Evolutionary conservation across 1,140 invertebrate genomes (phyloP), one percentile per base, ranked within the genome.

Genomic region (Hirudo medicinalis): DNA sequence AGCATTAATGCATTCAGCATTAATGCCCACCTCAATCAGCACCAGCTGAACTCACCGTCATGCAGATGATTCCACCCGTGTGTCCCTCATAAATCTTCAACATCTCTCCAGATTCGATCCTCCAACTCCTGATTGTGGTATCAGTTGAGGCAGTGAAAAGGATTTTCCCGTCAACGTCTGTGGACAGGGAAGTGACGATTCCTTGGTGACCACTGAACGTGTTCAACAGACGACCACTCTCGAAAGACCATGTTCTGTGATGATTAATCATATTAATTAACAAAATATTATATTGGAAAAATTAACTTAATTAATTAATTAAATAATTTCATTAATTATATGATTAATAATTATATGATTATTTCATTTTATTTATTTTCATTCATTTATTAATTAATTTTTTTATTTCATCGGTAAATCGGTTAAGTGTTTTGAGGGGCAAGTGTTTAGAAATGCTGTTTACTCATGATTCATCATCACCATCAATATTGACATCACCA

Each of bases 81-180:
- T 86, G 85, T 11, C 84, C 85, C 43, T 79, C 79, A 71, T 86
- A 83, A 15, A 80, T 69, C 73, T 82, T 80, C 13, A 82, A 70
- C 25, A 75, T 72, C 66, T 79, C 80, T 9, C 84, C 85, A 11
- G 78, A 82, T n/a, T 77, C 73, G 11, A 85, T 78, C 71, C 83
- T 80, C 85, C 85, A 86, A 57, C 81, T 81, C n/a, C 80, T 78
- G 53, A 86, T 79, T 0, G 80, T 80, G 69, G 78, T 76, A 74
- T 86, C 85, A 8, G 80, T 80, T 72, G 82, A 80, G 71, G 82
- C 83, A 8, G 85, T 85, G 74, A 83, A 85, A 5, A 86, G 75
- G 17, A 81, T 76, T 70, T 80, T 75, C 2, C 80, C 83, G 5
- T 75, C 71, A 0, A 77, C 71, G 75, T 85, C 84, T 0, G 80